These are phyloP conservation scores for Pectinophora gossypiella DNA, from an alignment of 1,140 invertebrate genomes.

Conservation along the genomic window DNA sequence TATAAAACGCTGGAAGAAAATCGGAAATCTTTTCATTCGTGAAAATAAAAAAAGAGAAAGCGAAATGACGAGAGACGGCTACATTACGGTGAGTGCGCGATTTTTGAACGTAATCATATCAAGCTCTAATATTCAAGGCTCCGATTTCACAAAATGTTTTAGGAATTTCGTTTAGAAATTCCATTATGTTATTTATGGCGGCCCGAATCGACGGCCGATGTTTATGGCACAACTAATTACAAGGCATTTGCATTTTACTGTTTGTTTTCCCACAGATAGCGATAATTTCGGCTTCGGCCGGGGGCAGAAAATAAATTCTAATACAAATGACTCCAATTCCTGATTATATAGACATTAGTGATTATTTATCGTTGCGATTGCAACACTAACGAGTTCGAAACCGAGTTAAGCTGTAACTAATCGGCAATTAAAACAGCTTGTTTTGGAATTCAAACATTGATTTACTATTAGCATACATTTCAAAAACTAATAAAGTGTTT, in stretches of 20 bases:
- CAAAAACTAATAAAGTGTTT: neutral
- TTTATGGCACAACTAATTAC: conserved; percentile 45
- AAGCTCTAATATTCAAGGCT: conserved; percentile 17
- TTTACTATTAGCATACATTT: neutral
- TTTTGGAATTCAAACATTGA: neutral
- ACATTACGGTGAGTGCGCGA: neutral
- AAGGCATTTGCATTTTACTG: conserved; percentile 43
- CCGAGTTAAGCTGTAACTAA: neutral
- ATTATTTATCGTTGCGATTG: conserved; percentile 1
- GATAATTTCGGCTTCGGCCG: neutral
- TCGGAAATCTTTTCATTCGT: too few species aligned
- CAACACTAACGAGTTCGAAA: neutral
- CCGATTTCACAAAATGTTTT: conserved; percentile 32
- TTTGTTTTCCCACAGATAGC: conserved; percentile 31
- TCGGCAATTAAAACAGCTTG: neutral
- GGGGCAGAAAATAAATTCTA: neutral
- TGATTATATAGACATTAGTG: conserved; percentile 4
- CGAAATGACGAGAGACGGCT: neutral
- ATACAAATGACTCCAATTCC: neutral
- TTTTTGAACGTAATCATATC: conserved; percentile 1
- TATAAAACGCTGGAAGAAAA: too few species aligned
- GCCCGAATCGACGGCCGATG: conserved; percentile 27
- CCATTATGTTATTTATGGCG: conserved; percentile 41
- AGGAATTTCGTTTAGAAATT: conserved; percentile 36
- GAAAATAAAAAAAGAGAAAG: neutral